Evolutionary conservation across 92 coral and sea anemone genomes (phyloP).

Genomic region (Parazoanthus darwini): DNA sequence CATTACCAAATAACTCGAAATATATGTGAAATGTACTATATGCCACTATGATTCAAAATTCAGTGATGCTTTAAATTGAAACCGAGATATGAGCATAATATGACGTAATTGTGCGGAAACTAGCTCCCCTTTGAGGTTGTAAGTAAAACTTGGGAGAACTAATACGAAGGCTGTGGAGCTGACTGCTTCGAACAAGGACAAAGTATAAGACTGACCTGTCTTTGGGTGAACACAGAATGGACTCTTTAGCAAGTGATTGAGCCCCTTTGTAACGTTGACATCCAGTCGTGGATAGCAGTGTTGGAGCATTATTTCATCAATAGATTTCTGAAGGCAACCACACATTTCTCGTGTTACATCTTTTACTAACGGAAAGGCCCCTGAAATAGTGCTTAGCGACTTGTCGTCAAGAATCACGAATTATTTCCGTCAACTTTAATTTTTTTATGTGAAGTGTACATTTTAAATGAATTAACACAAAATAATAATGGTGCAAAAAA

Average conservation of each 20-base stretch:
- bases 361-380: neutral
- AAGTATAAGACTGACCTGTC: conserved; percentile 66
- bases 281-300: conserved; percentile 96
- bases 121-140: too few relatives aligned
- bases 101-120: too few relatives aligned
- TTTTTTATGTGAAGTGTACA: too few relatives aligned
- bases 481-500: too few relatives aligned
- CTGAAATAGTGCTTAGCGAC: neutral
- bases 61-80: too few relatives aligned
- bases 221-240: conserved; percentile 98
- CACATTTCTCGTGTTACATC: neutral
- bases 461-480: too few relatives aligned
- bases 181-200: neutral
- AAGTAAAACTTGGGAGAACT: neutral
- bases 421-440: too few relatives aligned
- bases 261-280: conserved; percentile 96
- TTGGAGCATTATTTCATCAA: conserved; percentile 87
- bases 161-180: neutral
- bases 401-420: too few relatives aligned
- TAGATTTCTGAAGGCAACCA: conserved; percentile 12
- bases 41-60: too few relatives aligned
- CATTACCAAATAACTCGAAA: too few relatives aligned
- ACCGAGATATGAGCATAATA: too few relatives aligned
- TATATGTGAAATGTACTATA: too few relatives aligned
- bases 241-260: conserved; percentile 92